A percentile compares a stretch with the other conserved stretches of the same genome.
Evolutionary conservation across 2,113 vertebrate species (phyloP).

Genomic region (Dryoscopus gambensis): DNA sequence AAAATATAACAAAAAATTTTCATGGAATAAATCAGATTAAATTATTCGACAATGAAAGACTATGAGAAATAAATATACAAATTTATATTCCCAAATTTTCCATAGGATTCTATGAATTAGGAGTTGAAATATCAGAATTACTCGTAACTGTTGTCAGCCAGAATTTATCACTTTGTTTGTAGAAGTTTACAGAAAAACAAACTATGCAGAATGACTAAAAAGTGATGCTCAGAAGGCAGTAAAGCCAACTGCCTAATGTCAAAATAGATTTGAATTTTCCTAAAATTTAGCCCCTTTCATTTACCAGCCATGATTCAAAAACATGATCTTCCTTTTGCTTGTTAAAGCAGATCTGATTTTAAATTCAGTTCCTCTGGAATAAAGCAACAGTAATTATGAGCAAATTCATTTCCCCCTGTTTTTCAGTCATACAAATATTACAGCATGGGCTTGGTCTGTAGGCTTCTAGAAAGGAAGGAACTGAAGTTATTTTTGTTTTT

Average conservation of each 20-base stretch:
- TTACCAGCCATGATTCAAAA: not conserved
- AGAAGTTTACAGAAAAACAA: not conserved
- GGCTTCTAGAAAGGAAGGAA: not conserved
- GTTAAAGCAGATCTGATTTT: not conserved
- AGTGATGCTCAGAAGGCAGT: not conserved
- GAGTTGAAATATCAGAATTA: not conserved
- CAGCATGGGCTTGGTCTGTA: not conserved
- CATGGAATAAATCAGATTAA: not conserved
- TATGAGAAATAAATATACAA: not conserved
- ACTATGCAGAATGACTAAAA: not conserved
- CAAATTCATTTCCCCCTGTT: not conserved
- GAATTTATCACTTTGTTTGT: not conserved
- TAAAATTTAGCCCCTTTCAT: conserved; percentile 9
- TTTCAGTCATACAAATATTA: not conserved
- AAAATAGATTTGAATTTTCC: conserved; percentile 10
- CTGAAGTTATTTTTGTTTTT: not conserved
- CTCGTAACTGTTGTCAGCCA: not conserved
- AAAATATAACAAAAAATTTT: not conserved
- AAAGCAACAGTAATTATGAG: not conserved
- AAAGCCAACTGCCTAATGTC: not conserved
- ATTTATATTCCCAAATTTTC: not conserved
- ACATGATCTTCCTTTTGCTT: not conserved
- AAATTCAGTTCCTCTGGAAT: conserved; percentile 1
- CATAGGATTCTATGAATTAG: not conserved
- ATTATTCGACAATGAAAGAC: not conserved